These are phyloP conservation scores for Tadarida brasiliensis DNA, from an alignment of 2,797 vertebrate species.

Conservation along the genomic window DNA sequence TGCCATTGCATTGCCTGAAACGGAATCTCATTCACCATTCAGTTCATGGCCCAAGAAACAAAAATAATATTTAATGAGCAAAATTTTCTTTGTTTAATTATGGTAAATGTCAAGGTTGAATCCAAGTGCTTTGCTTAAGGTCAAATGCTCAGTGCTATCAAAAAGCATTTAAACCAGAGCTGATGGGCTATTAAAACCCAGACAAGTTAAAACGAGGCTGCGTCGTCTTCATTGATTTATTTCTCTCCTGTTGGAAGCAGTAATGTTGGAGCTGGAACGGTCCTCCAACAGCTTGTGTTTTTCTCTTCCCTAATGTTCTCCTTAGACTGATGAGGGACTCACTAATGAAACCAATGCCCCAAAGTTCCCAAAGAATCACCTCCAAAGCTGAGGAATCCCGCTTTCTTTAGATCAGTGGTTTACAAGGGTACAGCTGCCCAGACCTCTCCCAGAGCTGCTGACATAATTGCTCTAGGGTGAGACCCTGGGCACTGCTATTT, in stretches of 20 bases:
- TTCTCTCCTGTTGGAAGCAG: neutral
- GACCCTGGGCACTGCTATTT: constrained; percentile 16
- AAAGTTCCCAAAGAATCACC: neutral
- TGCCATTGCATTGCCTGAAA: constrained; percentile 10
- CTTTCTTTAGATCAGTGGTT: constrained; percentile 8
- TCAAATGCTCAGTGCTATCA: constrained; percentile 78
- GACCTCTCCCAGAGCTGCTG: neutral
- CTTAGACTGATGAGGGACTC: constrained; percentile 1
- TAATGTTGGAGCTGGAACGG: constrained; percentile 47
- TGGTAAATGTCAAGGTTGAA: constrained; percentile 82
- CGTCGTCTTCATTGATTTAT: constrained; percentile 68
- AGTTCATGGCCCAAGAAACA: constrained; percentile 80
- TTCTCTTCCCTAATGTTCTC: neutral
- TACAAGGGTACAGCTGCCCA: neutral
- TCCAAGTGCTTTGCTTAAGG: constrained; percentile 77
- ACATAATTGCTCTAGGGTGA: constrained; percentile 12
- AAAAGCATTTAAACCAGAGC: constrained; percentile 78
- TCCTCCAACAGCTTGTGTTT: neutral
- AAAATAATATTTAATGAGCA: constrained; percentile 84
- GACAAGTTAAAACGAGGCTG: constrained; percentile 66
- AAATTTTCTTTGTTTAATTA: constrained; percentile 82
- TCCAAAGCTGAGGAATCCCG: neutral
- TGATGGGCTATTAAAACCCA: constrained; percentile 61
- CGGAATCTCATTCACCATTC: constrained; percentile 74
- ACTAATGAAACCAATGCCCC: constrained; percentile 26